phyloP scores from a whole-genome alignment of 2,113 vertebrate genomes.

The Pomatostomus ruficeps region DNA sequence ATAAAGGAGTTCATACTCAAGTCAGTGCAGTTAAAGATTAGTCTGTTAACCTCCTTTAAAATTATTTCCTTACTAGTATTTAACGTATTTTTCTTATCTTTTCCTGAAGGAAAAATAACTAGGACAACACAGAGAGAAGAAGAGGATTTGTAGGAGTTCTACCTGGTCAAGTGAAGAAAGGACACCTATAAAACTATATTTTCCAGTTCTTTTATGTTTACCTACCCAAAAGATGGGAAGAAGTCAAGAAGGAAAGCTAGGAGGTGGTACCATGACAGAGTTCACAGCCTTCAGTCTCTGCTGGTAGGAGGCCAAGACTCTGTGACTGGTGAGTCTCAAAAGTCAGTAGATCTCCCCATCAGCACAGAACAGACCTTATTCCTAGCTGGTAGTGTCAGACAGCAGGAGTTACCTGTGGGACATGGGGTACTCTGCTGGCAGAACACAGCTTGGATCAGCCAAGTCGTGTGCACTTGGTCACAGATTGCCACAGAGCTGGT shows the following conservation, averaged over 20 bases:
- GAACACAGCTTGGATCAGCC: background rate
- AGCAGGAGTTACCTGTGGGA: background rate
- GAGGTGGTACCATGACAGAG: background rate
- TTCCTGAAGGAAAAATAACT: background rate
- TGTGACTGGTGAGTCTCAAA: background rate
- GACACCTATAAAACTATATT: background rate
- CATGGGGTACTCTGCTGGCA: background rate
- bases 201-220: background rate
- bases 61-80: background rate
- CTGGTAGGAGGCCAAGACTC: background rate
- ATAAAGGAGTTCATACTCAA: background rate
- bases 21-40: background rate
- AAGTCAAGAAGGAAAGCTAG: background rate
- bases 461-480: background rate
- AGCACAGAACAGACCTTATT: background rate
- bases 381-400: accelerated
- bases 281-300: background rate
- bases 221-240: background rate
- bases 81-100: background rate
- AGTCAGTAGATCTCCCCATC: background rate
- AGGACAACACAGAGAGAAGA: background rate
- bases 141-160: background rate
- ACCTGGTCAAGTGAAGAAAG: background rate
- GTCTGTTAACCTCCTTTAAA: background rate
- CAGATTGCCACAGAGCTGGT: background rate